Percentiles rank a stretch among this genome's conserved stretches.
These are phyloP conservation scores for Drosophila asahinai DNA, from an alignment of 1,140 invertebrate species.

Conservation along the genomic window DNA sequence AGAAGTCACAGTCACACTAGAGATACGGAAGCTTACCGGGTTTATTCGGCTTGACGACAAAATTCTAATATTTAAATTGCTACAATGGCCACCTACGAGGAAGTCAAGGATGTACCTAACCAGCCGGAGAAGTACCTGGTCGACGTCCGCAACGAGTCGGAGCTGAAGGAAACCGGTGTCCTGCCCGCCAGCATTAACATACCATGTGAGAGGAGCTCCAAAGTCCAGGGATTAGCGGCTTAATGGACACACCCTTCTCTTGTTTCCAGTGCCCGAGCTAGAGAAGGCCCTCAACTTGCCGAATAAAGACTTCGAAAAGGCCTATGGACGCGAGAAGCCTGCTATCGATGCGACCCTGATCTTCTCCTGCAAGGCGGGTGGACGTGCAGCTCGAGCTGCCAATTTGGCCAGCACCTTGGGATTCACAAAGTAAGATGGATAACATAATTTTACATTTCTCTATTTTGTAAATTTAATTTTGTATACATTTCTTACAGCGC, in stretches of 20 bases:
- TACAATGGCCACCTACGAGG: constrained; percentile 86
- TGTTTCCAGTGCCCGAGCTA: constrained; percentile 85
- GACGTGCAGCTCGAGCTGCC: constrained; percentile 86
- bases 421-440: constrained; percentile 85
- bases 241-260: constrained; percentile 8
- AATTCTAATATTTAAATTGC: neutral
- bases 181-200: constrained; percentile 90
- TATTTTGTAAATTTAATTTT: constrained; percentile 46
- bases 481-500: constrained; percentile 88
- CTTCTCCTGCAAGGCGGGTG: constrained; percentile 87
- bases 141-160: constrained; percentile 89
- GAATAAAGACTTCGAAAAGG: constrained; percentile 85
- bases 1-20: neutral
- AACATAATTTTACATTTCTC: neutral
- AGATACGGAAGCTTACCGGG: constrained; percentile 33
- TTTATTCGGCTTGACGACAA: constrained; percentile 5
- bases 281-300: constrained; percentile 85
- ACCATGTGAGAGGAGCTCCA: constrained; percentile 87
- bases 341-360: constrained; percentile 85
- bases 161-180: constrained; percentile 88
- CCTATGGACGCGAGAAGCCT: constrained; percentile 86
- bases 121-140: constrained; percentile 86
- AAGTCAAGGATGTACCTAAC: constrained; percentile 86
- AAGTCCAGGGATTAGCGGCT: constrained; percentile 13
- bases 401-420: constrained; percentile 86